Base-by-base conservation (phyloP, 2,113 vertebrate species). In the Salvelinus sp. region DNA sequence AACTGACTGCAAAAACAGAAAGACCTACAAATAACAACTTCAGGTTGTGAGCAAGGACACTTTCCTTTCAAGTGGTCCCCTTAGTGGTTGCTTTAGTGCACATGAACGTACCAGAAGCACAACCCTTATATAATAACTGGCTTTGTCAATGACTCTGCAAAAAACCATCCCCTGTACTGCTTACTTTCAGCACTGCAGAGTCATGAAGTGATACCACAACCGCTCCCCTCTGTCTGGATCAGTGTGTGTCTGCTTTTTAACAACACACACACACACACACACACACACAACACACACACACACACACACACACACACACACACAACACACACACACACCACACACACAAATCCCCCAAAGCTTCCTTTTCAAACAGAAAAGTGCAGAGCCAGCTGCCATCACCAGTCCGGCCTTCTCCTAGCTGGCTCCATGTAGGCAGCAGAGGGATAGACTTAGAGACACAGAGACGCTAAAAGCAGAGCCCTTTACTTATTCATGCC, bases 401-500 rank as follows among this genome's bases (percentile, higher is more conserved):
- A 64, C n/a, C 14, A 4, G 63, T 30, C 16, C 27, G 2, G 57
- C 60, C 9, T 6, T 2, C n/a, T 66, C 28, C 64, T 27, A 5
- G 28, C 30, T 28, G 27, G 16, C 16, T 28, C 27, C 27, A 5
- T 27, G 48, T 50, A 13, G 57, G 18, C 10, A 44, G 27, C 44
- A 58, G 70, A 60, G 13, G 27, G 50, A 30, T 10, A 58, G 48
- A 72, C 48, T 57, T 22, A 23, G 50, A 58, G 18, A 76, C 74
- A 71, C 54, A 48, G 20, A 72, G 38, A 81, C 69, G 74, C 82
- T 90, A 83, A 91, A 89, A 91, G 88, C 68, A 22, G 84, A 74
- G 78, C 63, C 74, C 70, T 77, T 92, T 88, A 93, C 81, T 92
- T 91, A 92, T 93, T 92, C 84, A 93, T 92, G 80, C 23, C 66